Conservation (phyloP, 2,113 vertebrate genomes). For the Xyrauchen texanus region DNA sequence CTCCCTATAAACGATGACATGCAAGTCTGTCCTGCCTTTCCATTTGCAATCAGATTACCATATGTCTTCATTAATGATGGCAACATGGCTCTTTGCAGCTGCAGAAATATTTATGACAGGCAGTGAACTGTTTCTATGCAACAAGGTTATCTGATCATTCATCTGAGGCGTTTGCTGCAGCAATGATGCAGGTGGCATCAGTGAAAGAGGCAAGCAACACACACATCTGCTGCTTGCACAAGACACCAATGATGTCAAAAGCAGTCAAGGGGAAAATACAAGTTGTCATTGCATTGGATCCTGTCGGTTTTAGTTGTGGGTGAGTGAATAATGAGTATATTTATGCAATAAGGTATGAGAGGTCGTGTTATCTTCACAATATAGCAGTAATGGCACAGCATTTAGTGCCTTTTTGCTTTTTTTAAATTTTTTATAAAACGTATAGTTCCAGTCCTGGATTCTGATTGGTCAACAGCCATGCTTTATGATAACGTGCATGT, state of each 20-base stretch:
- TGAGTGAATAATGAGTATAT: neutral
- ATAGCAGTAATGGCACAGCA: too few species aligned
- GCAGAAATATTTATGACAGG: conserved; percentile 58
- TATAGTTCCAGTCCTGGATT: too few species aligned
- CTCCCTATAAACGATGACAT: neutral
- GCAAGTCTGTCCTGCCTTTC: neutral
- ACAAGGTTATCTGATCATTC: conserved; percentile 49
- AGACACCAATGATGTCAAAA: conserved; percentile 29
- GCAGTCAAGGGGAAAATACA: neutral
- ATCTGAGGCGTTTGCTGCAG: conserved; percentile 36
- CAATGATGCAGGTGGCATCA: conserved; percentile 43
- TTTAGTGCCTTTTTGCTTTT: too few species aligned
- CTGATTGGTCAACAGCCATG: too few species aligned
- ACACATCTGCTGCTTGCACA: conserved; percentile 27
- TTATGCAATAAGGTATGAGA: too few species aligned
- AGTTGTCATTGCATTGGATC: neutral
- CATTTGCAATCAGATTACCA: conserved; percentile 29
- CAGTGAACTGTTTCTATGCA: conserved; percentile 50
- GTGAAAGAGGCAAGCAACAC: conserved; percentile 15
- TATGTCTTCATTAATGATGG: conserved; percentile 35
- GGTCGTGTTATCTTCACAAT: too few species aligned
- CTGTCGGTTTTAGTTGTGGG: too few species aligned
- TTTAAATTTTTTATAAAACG: too few species aligned
- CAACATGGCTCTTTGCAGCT: conserved; percentile 37
- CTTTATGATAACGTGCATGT: too few species aligned